Evolutionary conservation across 2,797 vertebrate species (phyloP), one percentile per base, ranked within the genome.

Genomic region (Sarcoramphus papa): DNA sequence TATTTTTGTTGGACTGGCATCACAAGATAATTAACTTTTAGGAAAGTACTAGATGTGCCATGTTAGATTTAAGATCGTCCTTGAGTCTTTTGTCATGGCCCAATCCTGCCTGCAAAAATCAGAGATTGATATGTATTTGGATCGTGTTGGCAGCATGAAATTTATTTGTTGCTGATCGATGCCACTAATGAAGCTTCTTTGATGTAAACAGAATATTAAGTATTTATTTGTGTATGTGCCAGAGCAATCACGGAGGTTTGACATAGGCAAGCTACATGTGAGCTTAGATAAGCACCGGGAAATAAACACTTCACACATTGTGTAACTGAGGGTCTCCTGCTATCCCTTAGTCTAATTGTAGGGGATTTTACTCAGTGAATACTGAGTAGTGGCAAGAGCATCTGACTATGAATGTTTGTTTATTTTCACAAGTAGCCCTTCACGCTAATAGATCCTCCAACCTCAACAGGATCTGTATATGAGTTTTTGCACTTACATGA

Each of bases 161-260:
- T 90, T 41, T 89, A 76, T 93, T 96, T 87, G 18, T 60, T 93
- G 60, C 83, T 89, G 67, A 92, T 93, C 1, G 0, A 27, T 95
- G 85, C 67, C 67, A 63, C 83, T 97, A 96, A 94, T 79, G 92
- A 92, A 88, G 24, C 53, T 74, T 59, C 73, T 94, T 84, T 76
- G 90, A 56, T 76, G 74, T 92, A 95, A 93, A 93, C 77, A 72
- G 80, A 94, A 74, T 92, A 84, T 88, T 86, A 96, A 95, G 50
- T 90, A 69, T 95, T 95, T 92, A 91, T 88, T 90, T 95, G 81
- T 87, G 48, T 59, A 12, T 41, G 45, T 92, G 86, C 84, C 81
- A 85, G 86, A 80, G 74, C 60, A 95, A 21, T 94, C 77, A 74
- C 0, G 0, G 68, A 40, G 63, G 86, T 95, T 83, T 85, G 86